Base-by-base conservation (phyloP, 2,888 invertebrate species). In the Suillia variegata region DNA sequence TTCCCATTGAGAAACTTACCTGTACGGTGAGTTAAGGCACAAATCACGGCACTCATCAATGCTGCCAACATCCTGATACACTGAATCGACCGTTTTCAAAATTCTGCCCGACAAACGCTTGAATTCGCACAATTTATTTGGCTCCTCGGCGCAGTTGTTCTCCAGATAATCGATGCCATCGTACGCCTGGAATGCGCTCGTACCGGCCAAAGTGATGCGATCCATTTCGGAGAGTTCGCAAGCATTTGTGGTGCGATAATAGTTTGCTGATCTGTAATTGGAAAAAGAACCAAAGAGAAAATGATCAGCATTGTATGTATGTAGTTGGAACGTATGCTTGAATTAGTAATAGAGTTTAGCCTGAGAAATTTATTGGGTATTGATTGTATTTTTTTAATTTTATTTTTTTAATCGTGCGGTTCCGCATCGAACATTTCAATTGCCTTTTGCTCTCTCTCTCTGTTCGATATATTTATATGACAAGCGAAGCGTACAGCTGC, bases 211-310 rank as follows among this genome's bases (percentile, higher is more conserved):
- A 56, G 94, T 94, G 82, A 94, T 88, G 70, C 94, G 88, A 84
- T 94, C 94, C 94, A 95, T 94, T 83, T 91, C 93, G 64, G 93
- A 94, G 73, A 94, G 85, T 79, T 91, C 90, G 84, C 95, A 95
- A 78, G 89, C 89, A 69, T 92, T 92, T 65, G 91, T 92, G 68
- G 87, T 88, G 84, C 92, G 92, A 84, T 90, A 89, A 85, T 90
- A 95, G 85, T 93, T 94, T 75, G 94, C 91, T 71, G 94, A 95
- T 87, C 94, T 95, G 88, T 17, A 83, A 74, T 64, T 55, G 70
- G 62, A 62, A 61, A 56, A 63, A 63, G 58, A 53, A 58, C 26
- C 38, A 56, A 26, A 42, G 4, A 52, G 20, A 22, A 48, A 53
- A n/a, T n/a, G n/a, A n/a, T 26, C 10, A 26, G 26, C 10, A 10